Evolutionary conservation across 2,113 vertebrate species (phyloP).

Genomic region (Mionectes macconnelli): DNA sequence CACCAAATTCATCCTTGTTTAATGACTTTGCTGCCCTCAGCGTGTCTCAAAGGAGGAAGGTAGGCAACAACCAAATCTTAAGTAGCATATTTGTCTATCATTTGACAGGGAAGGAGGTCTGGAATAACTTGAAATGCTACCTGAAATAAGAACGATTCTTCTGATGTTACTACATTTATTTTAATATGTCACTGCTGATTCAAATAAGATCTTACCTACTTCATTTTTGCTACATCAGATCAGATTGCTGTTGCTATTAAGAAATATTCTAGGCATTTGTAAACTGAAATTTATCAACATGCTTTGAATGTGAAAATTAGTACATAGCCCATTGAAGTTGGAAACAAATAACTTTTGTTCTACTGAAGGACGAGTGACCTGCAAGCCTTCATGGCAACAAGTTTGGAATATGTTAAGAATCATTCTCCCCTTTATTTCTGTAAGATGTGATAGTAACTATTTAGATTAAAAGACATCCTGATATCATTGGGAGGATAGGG

Average conservation of each 20-base stretch:
- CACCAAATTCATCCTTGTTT: conserved; percentile 92
- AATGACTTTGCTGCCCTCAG: conserved; percentile 97
- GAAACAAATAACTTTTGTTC: background rate
- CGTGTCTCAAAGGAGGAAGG: conserved; percentile 97
- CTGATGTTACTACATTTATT: background rate
- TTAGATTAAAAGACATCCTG: background rate
- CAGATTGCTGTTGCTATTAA: background rate
- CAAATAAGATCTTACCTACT: background rate
- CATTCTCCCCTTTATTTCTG: background rate
- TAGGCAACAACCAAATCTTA: conserved; percentile 67
- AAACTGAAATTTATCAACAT: background rate
- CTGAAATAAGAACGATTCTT: background rate
- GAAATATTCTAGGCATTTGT: background rate
- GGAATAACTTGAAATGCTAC: conserved; percentile 15
- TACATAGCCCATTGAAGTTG: background rate
- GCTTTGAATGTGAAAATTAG: conserved; percentile 11
- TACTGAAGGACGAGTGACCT: background rate
- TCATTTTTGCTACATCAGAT: background rate
- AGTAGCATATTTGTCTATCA: background rate
- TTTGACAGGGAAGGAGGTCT: background rate
- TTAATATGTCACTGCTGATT: background rate
- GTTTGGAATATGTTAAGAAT: background rate
- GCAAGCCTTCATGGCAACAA: background rate
- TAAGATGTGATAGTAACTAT: background rate
- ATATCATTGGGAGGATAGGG: background rate